Evolutionary conservation across 2,797 vertebrate species (phyloP).

Genomic region (Pangasius mekongensis): DNA sequence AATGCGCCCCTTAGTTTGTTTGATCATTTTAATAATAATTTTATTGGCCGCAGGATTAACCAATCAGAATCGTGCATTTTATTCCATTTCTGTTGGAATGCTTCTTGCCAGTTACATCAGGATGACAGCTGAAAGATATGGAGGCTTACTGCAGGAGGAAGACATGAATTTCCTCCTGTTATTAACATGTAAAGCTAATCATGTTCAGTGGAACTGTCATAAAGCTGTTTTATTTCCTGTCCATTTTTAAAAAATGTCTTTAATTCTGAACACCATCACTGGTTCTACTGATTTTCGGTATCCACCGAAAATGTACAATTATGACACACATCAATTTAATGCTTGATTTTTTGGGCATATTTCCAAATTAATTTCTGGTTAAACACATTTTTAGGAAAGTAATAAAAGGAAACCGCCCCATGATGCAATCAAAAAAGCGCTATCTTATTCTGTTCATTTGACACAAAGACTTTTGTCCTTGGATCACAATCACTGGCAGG

Average conservation of each 20-base stretch:
- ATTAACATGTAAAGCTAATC: neutral
- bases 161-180: neutral
- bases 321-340: neutral
- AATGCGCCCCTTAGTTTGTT: neutral
- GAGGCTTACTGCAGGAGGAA: neutral
- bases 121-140: neutral
- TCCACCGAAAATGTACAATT: neutral
- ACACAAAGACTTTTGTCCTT: slow-evolving; percentile 21
- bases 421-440: neutral
- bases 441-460: neutral
- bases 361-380: neutral
- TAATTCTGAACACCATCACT: neutral
- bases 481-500: slow-evolving; percentile 38
- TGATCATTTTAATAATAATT: neutral
- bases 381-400: neutral
- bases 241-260: neutral
- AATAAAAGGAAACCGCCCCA: slow-evolving; percentile 1
- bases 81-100: neutral
- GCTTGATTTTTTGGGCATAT: neutral
- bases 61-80: neutral
- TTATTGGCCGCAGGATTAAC: neutral
- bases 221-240: neutral
- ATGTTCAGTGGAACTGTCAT: neutral
- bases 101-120: neutral
- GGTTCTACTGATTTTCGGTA: neutral